Conservation (phyloP, 2,113 vertebrate species). For the Cranoglanis bouderius region DNA sequence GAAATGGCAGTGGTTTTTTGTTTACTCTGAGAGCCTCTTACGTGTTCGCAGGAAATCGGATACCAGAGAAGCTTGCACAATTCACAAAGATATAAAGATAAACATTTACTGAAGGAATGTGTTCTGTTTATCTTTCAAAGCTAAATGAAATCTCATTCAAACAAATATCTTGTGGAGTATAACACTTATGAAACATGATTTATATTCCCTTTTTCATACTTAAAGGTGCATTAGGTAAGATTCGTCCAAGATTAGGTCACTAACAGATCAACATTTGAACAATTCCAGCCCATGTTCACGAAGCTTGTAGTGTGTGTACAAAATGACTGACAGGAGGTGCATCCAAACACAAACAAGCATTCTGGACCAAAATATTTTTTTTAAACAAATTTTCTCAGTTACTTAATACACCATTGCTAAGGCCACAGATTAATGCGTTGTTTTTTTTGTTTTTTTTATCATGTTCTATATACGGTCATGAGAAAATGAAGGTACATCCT, state of each 20-base stretch:
- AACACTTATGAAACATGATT: background rate
- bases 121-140: background rate
- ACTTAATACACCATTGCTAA: background rate
- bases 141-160: background rate
- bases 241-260: background rate
- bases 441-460: background rate
- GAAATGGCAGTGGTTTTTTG: background rate
- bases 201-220: background rate
- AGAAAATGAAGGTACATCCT: background rate
- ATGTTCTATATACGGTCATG: background rate
- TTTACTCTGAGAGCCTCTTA: background rate
- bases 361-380: background rate
- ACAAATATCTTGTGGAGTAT: background rate
- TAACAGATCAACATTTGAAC: background rate
- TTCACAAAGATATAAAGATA: background rate
- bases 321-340: background rate
- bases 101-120: background rate
- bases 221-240: background rate
- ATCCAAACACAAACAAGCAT: background rate
- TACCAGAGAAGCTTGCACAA: background rate
- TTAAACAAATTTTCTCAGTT: background rate
- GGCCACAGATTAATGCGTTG: background rate
- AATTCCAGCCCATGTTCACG: background rate
- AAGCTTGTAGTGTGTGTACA: background rate
- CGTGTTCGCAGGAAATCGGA: background rate